Evolutionary conservation across 1,140 invertebrate genomes (phyloP), one percentile per base, ranked within the genome.

Genomic region (Micrasema minimum): DNA sequence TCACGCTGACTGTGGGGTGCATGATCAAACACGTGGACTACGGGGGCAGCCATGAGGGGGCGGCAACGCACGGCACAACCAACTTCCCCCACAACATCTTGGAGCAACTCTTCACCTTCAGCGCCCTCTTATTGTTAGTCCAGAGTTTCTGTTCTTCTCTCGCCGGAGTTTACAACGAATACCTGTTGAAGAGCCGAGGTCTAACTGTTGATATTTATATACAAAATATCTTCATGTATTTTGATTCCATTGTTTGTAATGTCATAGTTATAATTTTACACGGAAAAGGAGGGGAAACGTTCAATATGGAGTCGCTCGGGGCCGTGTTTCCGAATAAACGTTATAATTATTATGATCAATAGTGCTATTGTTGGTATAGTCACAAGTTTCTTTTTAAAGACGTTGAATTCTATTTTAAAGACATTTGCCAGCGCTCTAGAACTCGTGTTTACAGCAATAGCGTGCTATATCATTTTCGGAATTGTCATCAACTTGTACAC

Each of bases 91-190:
- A 75, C 7, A 76, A 78, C 71, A 16, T 80, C 10, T 85, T 59
- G 78, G 82, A 72, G 79, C 81, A 72, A 83, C 22, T 67, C 20
- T 55, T 93, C 43, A 90, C 90, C 78, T 82, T 91, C 12, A 91
- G 90, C 77, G 86, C 91, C 22, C 66, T 94, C 11, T 88, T 93
- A 9, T 93, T 96, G 71, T 82, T 90, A 71, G 88, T 93, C 43
- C 90, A 98, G 88, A 92, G 95, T 26, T 89, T 97, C 69, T 97
- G 92, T 76, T 98, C 96, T 0, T 98, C 95, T 75, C 84, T 97
- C 75, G 96, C 96, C 12, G 96, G 96, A 14, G 96, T 98, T 10
- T 99, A 98, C 80, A 98, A 98, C 81, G 96, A 99, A 82, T 97
- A 95, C 83, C 83, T 99, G 41, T 82, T 99, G 0, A 99, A 99